Base-by-base conservation (phyloP, 2,888 invertebrate species). In the Drosophila lacicola region DNA sequence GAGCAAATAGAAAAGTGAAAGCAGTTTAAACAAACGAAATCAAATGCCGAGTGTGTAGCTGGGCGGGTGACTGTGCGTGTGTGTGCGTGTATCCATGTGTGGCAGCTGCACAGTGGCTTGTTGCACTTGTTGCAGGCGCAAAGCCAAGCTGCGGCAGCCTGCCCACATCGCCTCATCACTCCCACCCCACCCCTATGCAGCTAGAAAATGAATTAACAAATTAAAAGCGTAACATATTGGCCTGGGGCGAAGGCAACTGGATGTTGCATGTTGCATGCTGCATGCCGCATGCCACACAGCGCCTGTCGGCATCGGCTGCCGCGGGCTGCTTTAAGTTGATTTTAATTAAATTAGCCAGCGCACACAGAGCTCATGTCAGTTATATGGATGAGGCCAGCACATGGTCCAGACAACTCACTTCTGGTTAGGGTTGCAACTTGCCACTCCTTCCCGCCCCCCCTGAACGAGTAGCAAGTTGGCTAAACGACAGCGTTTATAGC, bases 211-310 rank as follows among this genome's bases (percentile, higher is more conserved):
- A 86, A 83, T 86, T 83, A 83, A 83, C 83, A 86, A 83, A 83
- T 83, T 86, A 83, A 83, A 83, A 86, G 83, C 76, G 78, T 80
- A 70, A 74, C 86, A 85, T 85, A 83, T 86, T 83, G 86, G 81
- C 74, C 70, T 50, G 68, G 72, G 78, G 65, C 46, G 55, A 50
- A 51, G 62, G 67, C 65, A 47, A 64, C 46, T 47, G 73, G 53
- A 50, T 49, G 70, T 57, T 66, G 64, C 67, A 69, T 51, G 74
- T 41, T 36, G 68, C 65, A 74, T 58, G 79, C 45, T 56, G 61
- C 34, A 49, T 54, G 60, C 46, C 33, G 39, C 53, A 53, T 53
- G 41, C 39, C 29, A 47, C 39, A 17, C 61, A 47, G 17, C 44
- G 64, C 45, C 50, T 54, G 46, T 33, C 21, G 67, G 62, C 69